phyloP scores from a whole-genome alignment of 2,113 vertebrate species.

The Microtus pennsylvanicus region DNA sequence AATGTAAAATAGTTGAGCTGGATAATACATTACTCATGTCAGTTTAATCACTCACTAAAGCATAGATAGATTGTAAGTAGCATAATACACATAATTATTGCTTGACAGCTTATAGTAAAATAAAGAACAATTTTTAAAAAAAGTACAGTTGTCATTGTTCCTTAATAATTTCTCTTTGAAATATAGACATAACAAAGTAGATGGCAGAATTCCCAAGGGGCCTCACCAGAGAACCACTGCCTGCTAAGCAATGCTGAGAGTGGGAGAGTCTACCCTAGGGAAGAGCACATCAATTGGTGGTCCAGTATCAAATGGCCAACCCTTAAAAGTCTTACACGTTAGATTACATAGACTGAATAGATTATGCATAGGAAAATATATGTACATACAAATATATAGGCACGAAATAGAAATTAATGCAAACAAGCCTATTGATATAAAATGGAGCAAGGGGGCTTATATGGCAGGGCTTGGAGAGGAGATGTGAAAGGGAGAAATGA shows the following conservation, averaged over 20 bases:
- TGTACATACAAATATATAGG: not conserved
- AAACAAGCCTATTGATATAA: not conserved
- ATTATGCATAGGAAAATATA: not conserved
- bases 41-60: not conserved
- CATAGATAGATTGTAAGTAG: not conserved
- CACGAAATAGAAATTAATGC: not conserved
- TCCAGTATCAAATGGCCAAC: not conserved
- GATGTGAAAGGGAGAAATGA: not conserved
- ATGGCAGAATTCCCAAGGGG: not conserved
- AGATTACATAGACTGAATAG: not conserved
- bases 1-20: not conserved
- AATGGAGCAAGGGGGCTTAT: not conserved
- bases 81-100: not conserved
- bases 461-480: not conserved
- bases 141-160: not conserved
- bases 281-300: not conserved
- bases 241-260: not conserved
- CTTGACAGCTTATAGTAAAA: not conserved
- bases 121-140: not conserved
- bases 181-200: not conserved
- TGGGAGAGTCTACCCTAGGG: too few relatives aligned
- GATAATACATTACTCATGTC: not conserved
- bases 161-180: not conserved
- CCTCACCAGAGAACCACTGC: not conserved
- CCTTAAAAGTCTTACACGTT: not conserved